Percentiles rank a stretch among this genome's conserved stretches.
These are phyloP conservation scores for Marcusenius ussheri DNA, from an alignment of 2,113 vertebrate genomes.

Conservation along the genomic window DNA sequence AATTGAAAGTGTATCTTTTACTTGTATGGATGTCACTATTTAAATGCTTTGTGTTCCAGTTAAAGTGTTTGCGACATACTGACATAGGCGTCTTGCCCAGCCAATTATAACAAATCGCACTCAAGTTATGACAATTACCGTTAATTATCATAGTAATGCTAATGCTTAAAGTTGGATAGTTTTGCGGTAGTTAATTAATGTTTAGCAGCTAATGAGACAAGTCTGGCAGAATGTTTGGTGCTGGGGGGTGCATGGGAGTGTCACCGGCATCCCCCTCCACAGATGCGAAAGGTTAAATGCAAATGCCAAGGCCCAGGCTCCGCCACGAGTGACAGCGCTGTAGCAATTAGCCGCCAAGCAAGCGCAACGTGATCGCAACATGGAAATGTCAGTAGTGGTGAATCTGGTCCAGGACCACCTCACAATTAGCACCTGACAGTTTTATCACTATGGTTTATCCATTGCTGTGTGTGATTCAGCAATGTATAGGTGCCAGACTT, in stretches of 20 bases:
- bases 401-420: not conserved
- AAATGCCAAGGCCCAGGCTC: not conserved
- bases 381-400: not conserved
- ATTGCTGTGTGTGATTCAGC: slow-evolving; percentile 5
- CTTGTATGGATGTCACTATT: not conserved
- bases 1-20: not conserved
- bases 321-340: not conserved
- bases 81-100: not conserved
- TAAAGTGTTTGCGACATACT: not conserved
- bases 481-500: not conserved
- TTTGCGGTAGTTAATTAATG: not conserved
- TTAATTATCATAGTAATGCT: not conserved
- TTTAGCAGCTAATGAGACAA: slow-evolving; percentile 9
- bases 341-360: not conserved
- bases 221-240: not conserved
- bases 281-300: slow-evolving; percentile 5
- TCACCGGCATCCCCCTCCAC: not conserved
- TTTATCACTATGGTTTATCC: not conserved
- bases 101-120: not conserved
- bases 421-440: slow-evolving; percentile 1
- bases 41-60: not conserved
- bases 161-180: not conserved
- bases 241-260: not conserved
- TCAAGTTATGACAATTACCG: not conserved
- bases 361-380: not conserved